phyloP scores from a whole-genome alignment of 2,797 vertebrate genomes.

The Neosalanx taihuensis region DNA sequence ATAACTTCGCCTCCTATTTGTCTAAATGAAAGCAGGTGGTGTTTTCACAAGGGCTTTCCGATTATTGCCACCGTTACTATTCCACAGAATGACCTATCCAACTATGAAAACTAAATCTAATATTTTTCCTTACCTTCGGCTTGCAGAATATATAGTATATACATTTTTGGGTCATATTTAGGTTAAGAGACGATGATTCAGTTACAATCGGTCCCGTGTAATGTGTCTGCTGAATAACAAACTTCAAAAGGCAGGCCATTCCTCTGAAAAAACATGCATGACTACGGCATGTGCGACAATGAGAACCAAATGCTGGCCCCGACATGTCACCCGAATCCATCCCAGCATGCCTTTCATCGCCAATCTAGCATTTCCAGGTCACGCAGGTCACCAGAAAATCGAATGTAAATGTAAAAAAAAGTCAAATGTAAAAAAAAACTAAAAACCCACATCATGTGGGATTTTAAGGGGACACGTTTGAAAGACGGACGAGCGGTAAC shows the following conservation, averaged over 20 bases:
- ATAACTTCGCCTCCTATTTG: not conserved
- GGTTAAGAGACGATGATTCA: conserved; percentile 9
- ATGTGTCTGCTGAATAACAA: conserved; percentile 60
- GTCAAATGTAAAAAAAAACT: conserved; percentile 51
- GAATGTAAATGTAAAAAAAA: conserved; percentile 54
- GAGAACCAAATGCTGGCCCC: conserved; percentile 62
- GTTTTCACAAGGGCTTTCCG: not conserved
- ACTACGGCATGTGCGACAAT: conserved; percentile 69
- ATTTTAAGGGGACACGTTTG: not conserved
- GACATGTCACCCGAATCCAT: conserved; percentile 72
- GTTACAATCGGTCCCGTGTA: conserved; percentile 43
- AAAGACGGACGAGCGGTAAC: not conserved
- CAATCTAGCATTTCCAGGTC: conserved; percentile 65
- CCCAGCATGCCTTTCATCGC: conserved; percentile 72
- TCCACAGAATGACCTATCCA: not conserved
- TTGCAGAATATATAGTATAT: no score
- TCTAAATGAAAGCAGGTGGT: not conserved
- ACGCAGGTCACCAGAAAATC: no score
- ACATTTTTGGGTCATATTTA: not conserved
- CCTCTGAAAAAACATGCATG: conserved; percentile 74
- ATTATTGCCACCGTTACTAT: no score
- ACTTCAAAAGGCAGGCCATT: conserved; percentile 74
- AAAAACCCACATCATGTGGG: conserved; percentile 57
- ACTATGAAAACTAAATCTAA: not conserved
- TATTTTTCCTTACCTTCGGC: not conserved